Percentiles rank a stretch among this genome's conserved stretches.
Conservation (phyloP, 2,113 vertebrate genomes). For the Phainopepla nitens region DNA sequence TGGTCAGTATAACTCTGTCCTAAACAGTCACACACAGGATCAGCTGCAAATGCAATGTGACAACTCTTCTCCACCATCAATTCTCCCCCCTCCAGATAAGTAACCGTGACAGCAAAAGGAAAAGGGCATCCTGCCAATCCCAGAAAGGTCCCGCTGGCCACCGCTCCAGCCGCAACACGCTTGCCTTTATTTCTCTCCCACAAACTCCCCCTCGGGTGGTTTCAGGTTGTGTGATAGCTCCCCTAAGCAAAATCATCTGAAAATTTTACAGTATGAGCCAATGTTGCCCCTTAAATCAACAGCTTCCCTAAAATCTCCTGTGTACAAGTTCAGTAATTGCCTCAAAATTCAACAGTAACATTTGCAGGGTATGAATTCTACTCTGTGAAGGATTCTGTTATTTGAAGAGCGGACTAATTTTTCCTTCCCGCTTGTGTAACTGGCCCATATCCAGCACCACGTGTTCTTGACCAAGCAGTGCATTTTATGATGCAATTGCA, state of each 20-base stretch:
- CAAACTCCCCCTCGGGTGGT: neutral
- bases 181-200: neutral
- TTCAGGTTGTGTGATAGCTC: neutral
- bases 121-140: neutral
- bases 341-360: neutral
- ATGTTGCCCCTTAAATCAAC: neutral
- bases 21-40: neutral
- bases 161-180: neutral
- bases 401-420: neutral
- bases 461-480: slow-evolving; percentile 3
- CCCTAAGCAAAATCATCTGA: neutral
- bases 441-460: slow-evolving; percentile 17
- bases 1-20: neutral
- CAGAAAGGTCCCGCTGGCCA: neutral
- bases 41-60: neutral
- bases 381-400: neutral
- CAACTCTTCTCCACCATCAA: neutral
- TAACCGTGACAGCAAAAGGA: neutral
- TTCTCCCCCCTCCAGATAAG: neutral
- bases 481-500: slow-evolving; percentile 47
- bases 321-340: neutral
- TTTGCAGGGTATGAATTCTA: neutral
- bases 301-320: neutral
- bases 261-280: neutral
- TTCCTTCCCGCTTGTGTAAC: neutral